Evolutionary conservation across 1,140 invertebrate genomes (phyloP), one percentile per base, ranked within the genome.

Genomic region (Rhagoletis zephyria): DNA sequence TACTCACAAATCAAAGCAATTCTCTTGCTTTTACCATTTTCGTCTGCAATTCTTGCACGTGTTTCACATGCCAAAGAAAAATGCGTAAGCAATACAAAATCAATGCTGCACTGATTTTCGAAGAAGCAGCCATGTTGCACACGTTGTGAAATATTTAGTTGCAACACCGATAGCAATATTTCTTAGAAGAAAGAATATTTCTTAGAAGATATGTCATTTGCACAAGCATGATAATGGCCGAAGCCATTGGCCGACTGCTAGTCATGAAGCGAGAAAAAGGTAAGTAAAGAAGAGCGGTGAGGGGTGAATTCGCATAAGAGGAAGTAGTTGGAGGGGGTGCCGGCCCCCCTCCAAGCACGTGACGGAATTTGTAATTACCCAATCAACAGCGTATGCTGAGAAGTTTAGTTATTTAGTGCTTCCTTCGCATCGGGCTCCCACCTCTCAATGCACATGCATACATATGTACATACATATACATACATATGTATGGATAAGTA

Each of bases 331-430:
- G 5, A 45, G 16, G 30, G 4, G 45, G 42, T 45, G 48, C 40
- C 45, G n/a, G 45, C 7, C 7, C 45, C 4, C 30, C 3, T 14
- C 70, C 7, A 2, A n/a, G 12, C 70, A 77, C 74, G 74, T 81
- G 74, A 81, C 48, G n/a, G 19, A 7, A 81, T 81, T 81, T 81
- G 74, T 48, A 81, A 81, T 81, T 81, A 81, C 74, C 74, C 56
- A 81, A 81, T 81, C 74, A 59, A 81, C 74, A 19, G n/a, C 61
- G 12, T 63, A 12, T 63, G 61, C 61, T 63, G 61, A 63, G n/a
- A 14, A 63, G 64, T 67, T 67, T 67, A 30, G 30, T 30, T 30
- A 19, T 56, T 81, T 19, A 81, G 14, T 7, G 45, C 70, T 4
- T 56, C n/a, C 4, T 19, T 63, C 61, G n/a, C 30, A 30, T 30